A percentile compares a stretch with the other conserved stretches of the same genome.
Conservation (phyloP, 2,888 invertebrate species). For the Odontocolon sp. region DNA sequence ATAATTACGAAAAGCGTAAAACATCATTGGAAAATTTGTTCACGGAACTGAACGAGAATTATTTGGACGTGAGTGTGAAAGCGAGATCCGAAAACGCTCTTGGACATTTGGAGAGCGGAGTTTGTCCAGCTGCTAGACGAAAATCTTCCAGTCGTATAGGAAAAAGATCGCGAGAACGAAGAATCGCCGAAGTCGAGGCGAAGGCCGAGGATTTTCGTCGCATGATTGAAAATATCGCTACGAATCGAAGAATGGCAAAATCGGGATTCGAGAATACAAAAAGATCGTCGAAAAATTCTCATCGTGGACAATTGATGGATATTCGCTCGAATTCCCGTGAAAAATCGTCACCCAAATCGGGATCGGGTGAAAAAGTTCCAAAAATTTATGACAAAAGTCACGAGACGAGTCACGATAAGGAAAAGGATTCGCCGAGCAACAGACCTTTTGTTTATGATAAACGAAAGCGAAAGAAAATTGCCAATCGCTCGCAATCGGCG, state of each 20-base stretch:
- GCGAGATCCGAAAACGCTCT: constrained; percentile 70
- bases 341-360: constrained; percentile 37
- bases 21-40: constrained; percentile 68
- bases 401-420: constrained; percentile 13
- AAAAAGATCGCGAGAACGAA: constrained; percentile 43
- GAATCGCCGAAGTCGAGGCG: constrained; percentile 64
- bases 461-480: constrained; percentile 69
- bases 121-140: constrained; percentile 29
- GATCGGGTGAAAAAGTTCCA: constrained; percentile 15
- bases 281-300: constrained; percentile 30
- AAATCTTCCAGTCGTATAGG: constrained; percentile 25
- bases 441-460: constrained; percentile 63
- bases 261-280: constrained; percentile 43
- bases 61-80: constrained; percentile 60
- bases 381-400: too few species aligned
- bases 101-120: constrained; percentile 53
- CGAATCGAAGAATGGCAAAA: constrained; percentile 60
- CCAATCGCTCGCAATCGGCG: constrained; percentile 57
- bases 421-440: constrained; percentile 41
- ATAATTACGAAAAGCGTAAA: constrained; percentile 51
- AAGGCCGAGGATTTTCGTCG: constrained; percentile 68
- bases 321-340: constrained; percentile 15
- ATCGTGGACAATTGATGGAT: constrained; percentile 50
- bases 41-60: constrained; percentile 51
- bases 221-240: constrained; percentile 66